phyloP scores from a whole-genome alignment of 92 coral and sea anemone species.

The Nematostella vectensis region DNA sequence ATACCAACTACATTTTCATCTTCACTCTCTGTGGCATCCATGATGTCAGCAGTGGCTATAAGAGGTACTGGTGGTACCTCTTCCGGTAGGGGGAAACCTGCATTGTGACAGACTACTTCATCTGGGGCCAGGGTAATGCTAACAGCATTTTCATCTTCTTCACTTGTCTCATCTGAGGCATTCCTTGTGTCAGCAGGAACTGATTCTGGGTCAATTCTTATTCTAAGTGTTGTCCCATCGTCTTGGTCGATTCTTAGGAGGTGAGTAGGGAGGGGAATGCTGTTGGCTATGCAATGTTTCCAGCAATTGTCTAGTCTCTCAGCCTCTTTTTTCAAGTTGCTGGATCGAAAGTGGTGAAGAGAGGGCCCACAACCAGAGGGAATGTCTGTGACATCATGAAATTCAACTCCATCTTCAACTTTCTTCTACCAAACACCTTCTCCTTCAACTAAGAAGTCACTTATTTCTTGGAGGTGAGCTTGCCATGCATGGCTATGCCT shows the following conservation, averaged over 20 bases:
- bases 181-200: not conserved
- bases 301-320: slow-evolving; percentile 18
- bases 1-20: not conserved
- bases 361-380: slow-evolving; percentile 5
- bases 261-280: slow-evolving; percentile 18
- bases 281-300: slow-evolving; percentile 24
- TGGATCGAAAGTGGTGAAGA: slow-evolving; percentile 21
- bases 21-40: not conserved
- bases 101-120: no score
- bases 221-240: slow-evolving; percentile 14
- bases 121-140: no score
- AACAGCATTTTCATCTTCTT: no score
- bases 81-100: no score
- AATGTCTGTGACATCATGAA: slow-evolving; percentile 13
- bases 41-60: not conserved
- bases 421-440: slow-evolving; percentile 10
- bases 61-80: no score
- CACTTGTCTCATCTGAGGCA: not conserved
- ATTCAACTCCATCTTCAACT: slow-evolving; percentile 1
- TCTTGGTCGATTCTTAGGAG: slow-evolving; percentile 16
- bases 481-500: slow-evolving; percentile 33
- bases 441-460: no score
- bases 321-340: slow-evolving; percentile 1
- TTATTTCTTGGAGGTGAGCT: slow-evolving; percentile 33
- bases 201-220: no score